These are phyloP conservation scores for Bradypodion pumilum DNA, from an alignment of 2,797 vertebrate genomes.

Conservation along the genomic window DNA sequence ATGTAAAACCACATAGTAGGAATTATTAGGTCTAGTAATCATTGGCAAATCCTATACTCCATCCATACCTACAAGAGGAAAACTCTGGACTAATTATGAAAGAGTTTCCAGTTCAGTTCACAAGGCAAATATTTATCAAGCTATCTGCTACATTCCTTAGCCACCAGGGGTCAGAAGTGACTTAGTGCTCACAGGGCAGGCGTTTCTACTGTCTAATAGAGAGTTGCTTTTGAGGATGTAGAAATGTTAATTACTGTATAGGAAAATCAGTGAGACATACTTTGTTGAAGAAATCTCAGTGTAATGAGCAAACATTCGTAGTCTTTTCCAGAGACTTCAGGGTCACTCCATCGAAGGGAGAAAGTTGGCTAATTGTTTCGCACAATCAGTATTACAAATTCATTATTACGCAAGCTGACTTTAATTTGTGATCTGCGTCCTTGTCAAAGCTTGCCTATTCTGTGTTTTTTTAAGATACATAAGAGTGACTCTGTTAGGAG, in stretches of 20 bases:
- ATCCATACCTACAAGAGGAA: background rate
- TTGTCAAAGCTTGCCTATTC: background rate
- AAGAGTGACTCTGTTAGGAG: background rate
- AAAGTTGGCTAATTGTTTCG: background rate
- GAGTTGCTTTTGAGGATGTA: background rate
- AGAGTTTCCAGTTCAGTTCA: background rate
- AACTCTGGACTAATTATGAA: background rate
- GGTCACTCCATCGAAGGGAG: background rate
- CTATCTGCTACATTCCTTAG: background rate
- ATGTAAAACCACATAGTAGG: background rate
- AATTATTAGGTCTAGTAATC: background rate
- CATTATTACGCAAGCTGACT: background rate
- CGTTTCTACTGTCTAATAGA: background rate
- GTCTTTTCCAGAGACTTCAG: background rate
- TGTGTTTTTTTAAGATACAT: background rate
- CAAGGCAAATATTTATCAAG: background rate
- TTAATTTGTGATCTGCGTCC: background rate
- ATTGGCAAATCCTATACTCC: background rate
- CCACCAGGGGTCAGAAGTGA: slow-evolving; percentile 58
- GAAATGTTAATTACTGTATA: background rate
- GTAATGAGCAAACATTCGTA: background rate
- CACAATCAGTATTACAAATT: background rate
- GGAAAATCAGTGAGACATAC: background rate
- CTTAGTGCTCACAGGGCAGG: background rate
- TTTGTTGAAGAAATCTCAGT: background rate